A percentile compares a stretch with the other conserved stretches of the same genome.
Conservation (phyloP, 2,113 vertebrate species). For the Myrmophylax atrothorax region DNA sequence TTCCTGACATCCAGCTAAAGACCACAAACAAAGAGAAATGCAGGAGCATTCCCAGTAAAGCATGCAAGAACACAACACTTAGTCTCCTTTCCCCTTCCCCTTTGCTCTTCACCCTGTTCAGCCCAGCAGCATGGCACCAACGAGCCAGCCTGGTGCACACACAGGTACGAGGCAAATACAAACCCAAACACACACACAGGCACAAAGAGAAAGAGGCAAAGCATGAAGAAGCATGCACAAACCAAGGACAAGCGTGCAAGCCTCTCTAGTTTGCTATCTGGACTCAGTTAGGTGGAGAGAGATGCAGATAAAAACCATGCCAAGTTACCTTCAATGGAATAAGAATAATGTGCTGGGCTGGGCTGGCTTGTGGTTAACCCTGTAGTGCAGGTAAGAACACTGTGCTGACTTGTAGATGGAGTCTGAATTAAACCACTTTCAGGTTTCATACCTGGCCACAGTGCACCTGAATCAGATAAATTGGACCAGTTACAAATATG, state of each 20-base stretch:
- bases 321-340: constrained; percentile 94
- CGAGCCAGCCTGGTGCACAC: constrained; percentile 35
- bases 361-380: constrained; percentile 93
- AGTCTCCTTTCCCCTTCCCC: constrained; percentile 5
- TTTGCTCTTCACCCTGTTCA: constrained; percentile 6
- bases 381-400: constrained; percentile 97
- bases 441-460: constrained; percentile 99
- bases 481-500: constrained; percentile 79
- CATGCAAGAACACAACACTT: constrained; percentile 38
- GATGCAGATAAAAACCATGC: constrained; percentile 80
- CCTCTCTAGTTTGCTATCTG: constrained; percentile 42
- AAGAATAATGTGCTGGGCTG: constrained; percentile 95
- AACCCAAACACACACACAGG: background rate
- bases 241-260: constrained; percentile 49
- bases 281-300: constrained; percentile 49
- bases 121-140: constrained; percentile 51
- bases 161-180: background rate
- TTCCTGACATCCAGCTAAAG: background rate
- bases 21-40: constrained; percentile 12
- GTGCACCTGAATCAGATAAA: constrained; percentile 91
- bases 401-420: constrained; percentile 93
- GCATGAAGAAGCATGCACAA: constrained; percentile 75
- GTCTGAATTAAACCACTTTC: constrained; percentile 95
- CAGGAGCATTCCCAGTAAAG: constrained; percentile 27
- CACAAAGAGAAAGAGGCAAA: constrained; percentile 22